Percentiles rank a stretch among this genome's conserved stretches.
Evolutionary conservation across 2,888 invertebrate genomes (phyloP).

Genomic region (Temnothorax unifasciatus): DNA sequence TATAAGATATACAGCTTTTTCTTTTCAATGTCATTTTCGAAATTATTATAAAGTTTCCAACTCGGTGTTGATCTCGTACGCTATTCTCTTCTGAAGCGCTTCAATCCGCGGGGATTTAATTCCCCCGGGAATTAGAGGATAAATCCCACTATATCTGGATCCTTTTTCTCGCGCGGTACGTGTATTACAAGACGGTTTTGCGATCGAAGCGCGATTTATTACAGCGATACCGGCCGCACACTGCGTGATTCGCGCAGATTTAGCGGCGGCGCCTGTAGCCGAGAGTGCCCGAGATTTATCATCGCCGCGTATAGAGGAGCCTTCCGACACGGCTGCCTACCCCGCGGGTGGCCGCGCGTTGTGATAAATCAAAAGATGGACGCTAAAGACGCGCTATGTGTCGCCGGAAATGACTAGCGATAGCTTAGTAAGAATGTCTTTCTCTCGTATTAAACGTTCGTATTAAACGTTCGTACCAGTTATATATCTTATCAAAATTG

Average conservation of each 20-base stretch:
- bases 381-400: conserved; percentile 63
- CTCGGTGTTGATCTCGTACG: not conserved
- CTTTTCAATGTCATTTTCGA: not conserved
- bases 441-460: not conserved
- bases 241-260: conserved; percentile 61
- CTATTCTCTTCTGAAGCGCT: not conserved
- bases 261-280: conserved; percentile 72
- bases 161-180: conserved; percentile 34
- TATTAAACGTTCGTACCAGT: not conserved
- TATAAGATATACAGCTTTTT: not conserved
- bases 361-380: conserved; percentile 68
- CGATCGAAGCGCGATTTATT: conserved; percentile 76
- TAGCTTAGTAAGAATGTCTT: conserved; percentile 23
- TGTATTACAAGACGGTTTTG: conserved; percentile 46
- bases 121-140: conserved; percentile 27
- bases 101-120: conserved; percentile 12
- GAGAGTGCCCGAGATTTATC: conserved; percentile 76
- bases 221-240: conserved; percentile 74
- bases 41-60: not conserved
- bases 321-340: conserved; percentile 66
- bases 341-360: conserved; percentile 64
- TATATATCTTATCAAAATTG: not conserved
- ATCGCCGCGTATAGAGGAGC: conserved; percentile 67
- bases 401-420: conserved; percentile 62
- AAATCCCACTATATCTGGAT: conserved; percentile 30